Evolutionary conservation across 2,888 invertebrate genomes (phyloP), one percentile per base, ranked within the genome.

Genomic region (Drosophila falleni): DNA sequence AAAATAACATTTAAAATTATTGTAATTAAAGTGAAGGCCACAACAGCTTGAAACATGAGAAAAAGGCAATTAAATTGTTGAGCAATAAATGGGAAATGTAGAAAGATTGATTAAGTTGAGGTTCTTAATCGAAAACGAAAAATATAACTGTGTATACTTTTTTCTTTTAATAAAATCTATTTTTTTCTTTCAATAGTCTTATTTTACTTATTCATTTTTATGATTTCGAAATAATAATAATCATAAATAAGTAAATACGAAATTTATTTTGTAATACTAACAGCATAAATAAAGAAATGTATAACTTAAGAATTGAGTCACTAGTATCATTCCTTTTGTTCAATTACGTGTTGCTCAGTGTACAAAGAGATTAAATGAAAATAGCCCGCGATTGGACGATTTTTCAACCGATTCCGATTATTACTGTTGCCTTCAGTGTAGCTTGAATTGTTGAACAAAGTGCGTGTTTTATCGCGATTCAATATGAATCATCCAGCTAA

Each of bases 21-120:
- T 29, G 15, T n/a, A 35, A 37, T 49, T 42, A 49, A 42, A 50
- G 5, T 26, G 11, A 61, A 26, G 42, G 33, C 23, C 26, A 53
- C 26, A 55, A 23, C 1, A 23, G 42, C 19, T 42, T 6, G n/a
- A 33, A 33, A 6, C 6, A 16, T 23, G 37, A 51, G 9, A n/a
- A 37, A 37, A 16, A 16, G 31, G 11, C 41, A 29, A 26, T 5
- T 13, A 42, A 19, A 54, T 31, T 42, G n/a, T 19, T 19, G 5
- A 33, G 13, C 1, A 49, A 33, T 33, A 19, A n/a, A 37, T 37
- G 8, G 8, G 8, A 37, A 2, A 8, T 37, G n/a, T 37, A 6
- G 6, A n/a, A n/a, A 5, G n/a, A 37, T n/a, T 6, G n/a, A 37
- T 5, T 35, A 13, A 35, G 13, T n/a, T 35, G 13, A 5, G 35